Conservation (phyloP, 1,140 invertebrate genomes). For the Samia ricini region DNA sequence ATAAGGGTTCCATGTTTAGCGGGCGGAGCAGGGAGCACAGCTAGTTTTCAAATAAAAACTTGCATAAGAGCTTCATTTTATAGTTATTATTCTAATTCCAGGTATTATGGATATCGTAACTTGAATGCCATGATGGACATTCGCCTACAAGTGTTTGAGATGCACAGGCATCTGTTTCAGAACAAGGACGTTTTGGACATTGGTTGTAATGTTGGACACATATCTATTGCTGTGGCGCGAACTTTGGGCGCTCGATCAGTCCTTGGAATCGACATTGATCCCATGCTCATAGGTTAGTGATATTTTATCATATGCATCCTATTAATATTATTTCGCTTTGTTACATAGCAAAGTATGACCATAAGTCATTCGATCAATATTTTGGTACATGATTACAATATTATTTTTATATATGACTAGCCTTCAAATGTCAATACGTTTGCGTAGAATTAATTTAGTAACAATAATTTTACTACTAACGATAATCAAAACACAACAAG, state of each 20-base stretch:
- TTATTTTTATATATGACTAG: too few species aligned
- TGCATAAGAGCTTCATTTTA: not conserved
- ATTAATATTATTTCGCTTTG: not conserved
- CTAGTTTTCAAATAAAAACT: too few species aligned
- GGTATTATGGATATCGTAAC: slow-evolving; percentile 97
- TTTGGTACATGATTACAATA: too few species aligned
- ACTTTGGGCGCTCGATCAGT: slow-evolving; percentile 91
- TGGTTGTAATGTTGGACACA: slow-evolving; percentile 98
- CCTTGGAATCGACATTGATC: slow-evolving; percentile 97
- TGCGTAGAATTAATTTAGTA: too few species aligned
- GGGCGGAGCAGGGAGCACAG: too few species aligned
- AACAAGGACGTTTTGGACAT: slow-evolving; percentile 97
- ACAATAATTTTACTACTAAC: too few species aligned
- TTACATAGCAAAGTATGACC: too few species aligned
- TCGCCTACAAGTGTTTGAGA: slow-evolving; percentile 87
- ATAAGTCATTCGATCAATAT: too few species aligned
- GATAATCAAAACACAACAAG: too few species aligned
- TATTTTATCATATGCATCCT: not conserved
- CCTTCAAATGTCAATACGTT: too few species aligned
- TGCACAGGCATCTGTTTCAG: slow-evolving; percentile 89
- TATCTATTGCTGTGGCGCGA: slow-evolving; percentile 92
- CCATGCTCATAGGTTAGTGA: slow-evolving; percentile 84
- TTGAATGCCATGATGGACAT: slow-evolving; percentile 88
- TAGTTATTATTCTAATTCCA: slow-evolving; percentile 45
- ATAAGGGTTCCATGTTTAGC: too few species aligned